phyloP scores from a whole-genome alignment of 2,888 invertebrate species.

The Bruchidius siliquastri region DNA sequence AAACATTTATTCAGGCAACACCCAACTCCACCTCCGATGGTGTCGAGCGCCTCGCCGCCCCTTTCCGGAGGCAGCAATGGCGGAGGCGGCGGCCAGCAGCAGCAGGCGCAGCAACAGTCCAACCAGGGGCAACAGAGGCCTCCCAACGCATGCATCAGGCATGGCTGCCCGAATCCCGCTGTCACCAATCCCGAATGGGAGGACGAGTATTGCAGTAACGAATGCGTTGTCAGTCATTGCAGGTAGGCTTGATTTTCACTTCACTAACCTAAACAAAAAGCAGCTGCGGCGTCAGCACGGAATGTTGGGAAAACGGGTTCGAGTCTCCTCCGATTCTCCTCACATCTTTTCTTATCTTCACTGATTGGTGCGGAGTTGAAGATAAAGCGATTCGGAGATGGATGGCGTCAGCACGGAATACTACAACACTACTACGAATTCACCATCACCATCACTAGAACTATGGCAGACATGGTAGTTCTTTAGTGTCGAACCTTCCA shows the following conservation, averaged over 20 bases:
- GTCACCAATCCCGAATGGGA: conserved; percentile 93
- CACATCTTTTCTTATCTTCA: too few species aligned
- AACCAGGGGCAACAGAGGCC: conserved; percentile 37
- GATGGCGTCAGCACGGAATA: too few species aligned
- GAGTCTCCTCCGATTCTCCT: too few species aligned
- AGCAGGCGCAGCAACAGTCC: conserved; percentile 41
- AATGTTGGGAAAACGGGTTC: too few species aligned
- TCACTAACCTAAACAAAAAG: too few species aligned
- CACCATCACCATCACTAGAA: too few species aligned
- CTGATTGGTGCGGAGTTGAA: too few species aligned
- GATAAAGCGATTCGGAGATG: too few species aligned
- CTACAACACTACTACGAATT: too few species aligned
- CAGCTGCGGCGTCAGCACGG: too few species aligned
- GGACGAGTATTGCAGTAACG: conserved; percentile 94
- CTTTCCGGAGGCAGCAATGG: conserved; percentile 45
- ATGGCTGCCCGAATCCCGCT: conserved; percentile 86
- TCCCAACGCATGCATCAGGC: conserved; percentile 70
- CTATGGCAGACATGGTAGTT: too few species aligned
- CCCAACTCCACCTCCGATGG: conserved; percentile 51
- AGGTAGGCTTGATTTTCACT: conserved; percentile 53
- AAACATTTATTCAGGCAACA: conserved; percentile 16
- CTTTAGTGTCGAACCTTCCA: too few species aligned
- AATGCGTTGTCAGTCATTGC: conserved; percentile 95
- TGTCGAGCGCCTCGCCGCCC: conserved; percentile 54
- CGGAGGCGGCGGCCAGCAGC: conserved; percentile 30